A percentile compares a stretch with the other conserved stretches of the same genome.
Conservation (phyloP, 2,888 invertebrate genomes). For the Liopterus haemorrhoidalis region DNA sequence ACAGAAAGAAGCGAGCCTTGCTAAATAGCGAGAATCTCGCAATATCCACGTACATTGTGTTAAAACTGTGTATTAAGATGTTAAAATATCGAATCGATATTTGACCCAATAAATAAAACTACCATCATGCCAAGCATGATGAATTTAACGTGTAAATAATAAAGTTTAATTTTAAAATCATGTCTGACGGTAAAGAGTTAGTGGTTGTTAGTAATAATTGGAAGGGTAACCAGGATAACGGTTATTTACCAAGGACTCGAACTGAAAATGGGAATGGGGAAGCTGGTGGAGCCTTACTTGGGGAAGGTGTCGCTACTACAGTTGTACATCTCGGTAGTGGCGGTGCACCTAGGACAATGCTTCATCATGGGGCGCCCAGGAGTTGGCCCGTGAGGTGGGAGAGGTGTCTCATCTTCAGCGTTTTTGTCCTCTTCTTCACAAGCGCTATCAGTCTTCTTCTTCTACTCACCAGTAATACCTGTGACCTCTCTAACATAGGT, state of each 20-base stretch:
- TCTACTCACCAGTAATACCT: slow-evolving; percentile 13
- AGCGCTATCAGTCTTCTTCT: slow-evolving; percentile 15
- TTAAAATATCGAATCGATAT: too few species aligned
- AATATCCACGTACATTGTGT: too few species aligned
- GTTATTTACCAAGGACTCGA: slow-evolving; percentile 1
- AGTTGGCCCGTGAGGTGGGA: not conserved
- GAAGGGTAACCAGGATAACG: slow-evolving; percentile 6
- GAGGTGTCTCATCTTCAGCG: slow-evolving; percentile 10
- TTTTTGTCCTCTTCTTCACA: slow-evolving; percentile 13
- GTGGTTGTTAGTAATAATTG: slow-evolving; percentile 4
- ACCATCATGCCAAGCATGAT: too few species aligned
- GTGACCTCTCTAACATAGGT: too few species aligned
- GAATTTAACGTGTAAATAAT: too few species aligned
- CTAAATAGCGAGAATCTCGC: too few species aligned
- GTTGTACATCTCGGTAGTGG: slow-evolving; percentile 10
- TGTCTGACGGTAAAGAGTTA: slow-evolving; percentile 6
- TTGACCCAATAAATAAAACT: too few species aligned
- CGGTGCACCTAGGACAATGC: slow-evolving; percentile 3
- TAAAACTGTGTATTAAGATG: too few species aligned
- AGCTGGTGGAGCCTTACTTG: not conserved
- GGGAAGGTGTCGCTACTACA: slow-evolving; percentile 4
- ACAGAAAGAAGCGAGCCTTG: too few species aligned
- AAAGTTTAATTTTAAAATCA: too few species aligned
- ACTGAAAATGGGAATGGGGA: slow-evolving; percentile 2
- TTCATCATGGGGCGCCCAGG: not conserved